Base-by-base conservation (phyloP, 2,888 invertebrate species). In the Eupithecia vulgata region DNA sequence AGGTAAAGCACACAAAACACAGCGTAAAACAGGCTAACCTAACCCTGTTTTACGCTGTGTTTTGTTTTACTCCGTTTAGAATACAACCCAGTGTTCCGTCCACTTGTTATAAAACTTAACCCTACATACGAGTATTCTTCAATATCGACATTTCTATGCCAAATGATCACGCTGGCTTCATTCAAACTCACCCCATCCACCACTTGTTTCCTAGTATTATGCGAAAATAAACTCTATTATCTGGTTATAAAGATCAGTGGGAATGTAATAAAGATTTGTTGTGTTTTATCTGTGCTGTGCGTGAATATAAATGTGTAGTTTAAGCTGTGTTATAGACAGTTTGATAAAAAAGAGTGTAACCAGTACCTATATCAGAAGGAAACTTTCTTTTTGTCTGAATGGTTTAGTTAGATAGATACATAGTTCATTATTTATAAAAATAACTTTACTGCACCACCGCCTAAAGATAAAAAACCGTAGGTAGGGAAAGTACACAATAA, bases 101-200 rank as follows among this genome's bases (percentile, higher is more conserved):
- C 45, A 45, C 15, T 45, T 45, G n/a, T 21, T 52, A 40, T 64
- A 25, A 1, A 40, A 64, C 40, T 40, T 21, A 52, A 12, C 52
- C 21, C 10, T 52, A 17, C 8, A 35, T n/a, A 52, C 21, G 12
- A 52, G 48, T 52, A n/a, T 64, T 40, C 65, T 42, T 40, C 45
- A 48, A 77, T 80, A 86, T 82, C 84, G 84, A 85, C 83, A 80
- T 79, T n/a, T 78, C 74, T 78, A 83, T 87, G 87, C 88, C 89
- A 89, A 90, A 87, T 85, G 82, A 83, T 83, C 83, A 81, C 84
- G 71, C 82, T 87, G 87, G 87, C 87, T 66, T 30, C 25, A 34
- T 64, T 75, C 87, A 86, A 87, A 83, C 80, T 64, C 71, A 71
- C 71, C 76, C 66, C 57, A 69, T 73, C 75, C 65, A 69, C 57